Evolutionary conservation across 1,140 invertebrate genomes (phyloP).

Genomic region (Belonocnema kinseyi): DNA sequence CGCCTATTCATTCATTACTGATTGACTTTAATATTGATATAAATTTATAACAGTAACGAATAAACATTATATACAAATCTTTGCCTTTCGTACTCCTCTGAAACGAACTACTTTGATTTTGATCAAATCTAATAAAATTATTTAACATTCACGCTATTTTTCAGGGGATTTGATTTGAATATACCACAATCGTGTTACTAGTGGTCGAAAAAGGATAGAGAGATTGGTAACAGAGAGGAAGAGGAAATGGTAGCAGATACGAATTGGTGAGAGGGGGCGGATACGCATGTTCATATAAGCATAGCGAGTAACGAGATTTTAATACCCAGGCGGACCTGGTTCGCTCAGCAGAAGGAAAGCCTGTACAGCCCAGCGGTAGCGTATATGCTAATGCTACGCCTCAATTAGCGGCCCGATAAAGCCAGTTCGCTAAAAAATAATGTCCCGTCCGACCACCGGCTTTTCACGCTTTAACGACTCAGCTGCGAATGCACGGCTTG

Average conservation of each 20-base stretch:
- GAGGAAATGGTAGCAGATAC: constrained; percentile 43
- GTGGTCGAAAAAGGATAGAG: no score
- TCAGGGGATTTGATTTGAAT: no score
- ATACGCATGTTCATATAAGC: constrained; percentile 54
- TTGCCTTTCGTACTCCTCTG: no score
- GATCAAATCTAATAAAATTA: no score
- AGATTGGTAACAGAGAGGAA: constrained; percentile 44
- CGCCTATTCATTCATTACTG: no score
- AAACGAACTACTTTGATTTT: no score
- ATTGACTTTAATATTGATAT: no score
- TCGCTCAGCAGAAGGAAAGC: constrained; percentile 49
- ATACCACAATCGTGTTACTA: no score
- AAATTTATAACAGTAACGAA: no score
- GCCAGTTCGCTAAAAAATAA: constrained; percentile 47
- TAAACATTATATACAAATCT: no score
- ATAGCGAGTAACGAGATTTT: constrained; percentile 62
- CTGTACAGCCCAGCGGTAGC: constrained; percentile 43
- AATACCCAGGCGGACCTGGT: constrained; percentile 51
- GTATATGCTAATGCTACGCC: constrained; percentile 64
- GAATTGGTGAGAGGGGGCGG: constrained; percentile 54
- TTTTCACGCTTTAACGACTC: constrained; percentile 42
- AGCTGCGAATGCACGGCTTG: constrained; percentile 26
- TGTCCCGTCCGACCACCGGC: constrained; percentile 40
- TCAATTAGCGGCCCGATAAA: constrained; percentile 61
- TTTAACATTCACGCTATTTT: no score